Percentiles rank a stretch among this genome's conserved stretches.
Evolutionary conservation across 2,113 vertebrate genomes (phyloP).

Genomic region (Calidris pygmaea): DNA sequence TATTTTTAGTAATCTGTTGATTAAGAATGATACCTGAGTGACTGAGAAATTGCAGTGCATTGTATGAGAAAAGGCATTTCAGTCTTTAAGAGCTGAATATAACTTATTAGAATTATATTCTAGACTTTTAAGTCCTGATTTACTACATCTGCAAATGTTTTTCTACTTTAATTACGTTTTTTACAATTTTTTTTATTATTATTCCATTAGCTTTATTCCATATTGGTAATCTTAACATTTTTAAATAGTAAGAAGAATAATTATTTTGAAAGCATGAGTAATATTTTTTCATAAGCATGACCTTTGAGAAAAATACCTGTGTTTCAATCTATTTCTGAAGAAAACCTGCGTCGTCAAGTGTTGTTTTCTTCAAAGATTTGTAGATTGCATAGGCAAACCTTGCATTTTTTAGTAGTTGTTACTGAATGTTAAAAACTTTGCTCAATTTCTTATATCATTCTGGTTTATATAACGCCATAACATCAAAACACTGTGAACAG

Average conservation of each 20-base stretch:
- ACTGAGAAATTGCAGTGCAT: neutral
- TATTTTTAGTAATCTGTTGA: slow-evolving; percentile 9
- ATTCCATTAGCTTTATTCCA: neutral
- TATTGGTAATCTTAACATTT: neutral
- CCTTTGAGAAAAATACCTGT: neutral
- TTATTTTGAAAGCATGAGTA: neutral
- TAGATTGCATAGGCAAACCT: neutral
- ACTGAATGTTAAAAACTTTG: neutral
- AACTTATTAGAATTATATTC: neutral
- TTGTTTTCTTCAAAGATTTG: neutral
- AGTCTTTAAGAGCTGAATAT: neutral
- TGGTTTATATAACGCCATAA: neutral
- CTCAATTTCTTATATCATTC: neutral
- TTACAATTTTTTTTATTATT: neutral
- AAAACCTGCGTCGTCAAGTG: neutral
- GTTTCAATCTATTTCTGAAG: neutral
- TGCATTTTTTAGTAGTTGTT: neutral
- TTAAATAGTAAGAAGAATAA: neutral
- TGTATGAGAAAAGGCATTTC: slow-evolving; percentile 29
- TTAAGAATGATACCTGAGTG: neutral
- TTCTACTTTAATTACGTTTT: neutral
- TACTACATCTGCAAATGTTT: neutral
- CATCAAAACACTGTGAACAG: neutral
- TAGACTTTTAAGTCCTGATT: neutral
- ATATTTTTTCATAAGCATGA: neutral